Evolutionary conservation across 2,888 invertebrate species (phyloP), one percentile per base, ranked within the genome.

Genomic region (Leucoma salicis): DNA sequence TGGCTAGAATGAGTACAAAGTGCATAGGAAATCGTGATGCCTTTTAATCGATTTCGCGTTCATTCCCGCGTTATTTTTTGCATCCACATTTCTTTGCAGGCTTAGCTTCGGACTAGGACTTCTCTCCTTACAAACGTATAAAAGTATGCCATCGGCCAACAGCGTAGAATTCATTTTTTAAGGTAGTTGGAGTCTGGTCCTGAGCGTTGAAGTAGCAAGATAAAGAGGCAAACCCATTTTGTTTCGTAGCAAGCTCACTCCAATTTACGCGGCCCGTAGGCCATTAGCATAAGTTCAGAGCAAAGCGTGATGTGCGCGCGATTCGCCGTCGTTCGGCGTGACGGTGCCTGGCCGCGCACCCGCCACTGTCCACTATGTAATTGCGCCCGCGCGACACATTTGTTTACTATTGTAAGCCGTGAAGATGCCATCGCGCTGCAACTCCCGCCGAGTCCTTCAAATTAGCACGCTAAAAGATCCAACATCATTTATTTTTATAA

Each of bases 11-110:
- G 81, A 87, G 87, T 88, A 86, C 89, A 89, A 87, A 89, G 87
- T 85, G 89, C 87, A 89, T 85, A 86, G 85, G 82, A 78, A 88
- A 87, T 88, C 89, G 89, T 89, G 89, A 88, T 89, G 89, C 79
- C 81, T 82, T 88, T 89, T 88, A 89, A 88, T 88, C 89, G 88
- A 80, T 88, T 87, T 77, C 88, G 87, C 87, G 87, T 84, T 85
- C 77, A 77, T 83, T 82, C 79, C 80, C 80, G 82, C 76, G 79
- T 78, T 79, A 81, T 82, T 86, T 88, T 88, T 88, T 86, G 85
- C 84, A 82, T 86, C 86, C 82, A 78, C 76, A 83, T 83, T 85
- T 85, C 82, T 86, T 82, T 84, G 73, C 60, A 70, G 73, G 74
- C 68, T 76, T 72, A 73, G 72, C 70, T 68, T 68, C 62, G 67